Evolutionary conservation across 2,888 invertebrate species (phyloP).

Genomic region (Hypselothyrea guttata): DNA sequence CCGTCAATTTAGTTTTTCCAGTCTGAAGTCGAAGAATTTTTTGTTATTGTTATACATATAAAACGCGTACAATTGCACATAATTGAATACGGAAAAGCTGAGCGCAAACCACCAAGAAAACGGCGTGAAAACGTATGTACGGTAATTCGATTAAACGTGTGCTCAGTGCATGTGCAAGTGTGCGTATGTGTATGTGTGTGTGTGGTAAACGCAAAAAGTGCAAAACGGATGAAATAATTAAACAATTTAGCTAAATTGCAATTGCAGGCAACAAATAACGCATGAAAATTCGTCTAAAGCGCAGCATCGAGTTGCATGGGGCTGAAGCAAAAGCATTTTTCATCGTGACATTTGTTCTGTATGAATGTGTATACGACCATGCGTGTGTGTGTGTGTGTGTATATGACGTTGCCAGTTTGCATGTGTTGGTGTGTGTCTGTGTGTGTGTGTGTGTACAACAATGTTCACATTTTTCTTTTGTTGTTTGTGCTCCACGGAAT

Average conservation of each 20-base stretch:
- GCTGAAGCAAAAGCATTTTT: slow-evolving; percentile 49
- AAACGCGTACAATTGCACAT: slow-evolving; percentile 26
- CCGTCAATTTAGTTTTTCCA: slow-evolving; percentile 60
- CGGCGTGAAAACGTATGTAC: slow-evolving; percentile 61
- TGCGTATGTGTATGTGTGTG: slow-evolving; percentile 40
- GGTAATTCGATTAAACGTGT: slow-evolving; percentile 61
- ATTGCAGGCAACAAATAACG: slow-evolving; percentile 12
- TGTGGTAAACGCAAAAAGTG: slow-evolving; percentile 73
- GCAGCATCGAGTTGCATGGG: slow-evolving; percentile 34
- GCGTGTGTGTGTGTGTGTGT: slow-evolving; percentile 38
- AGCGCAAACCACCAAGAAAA: slow-evolving; percentile 33
- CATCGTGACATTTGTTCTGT: slow-evolving; percentile 74
- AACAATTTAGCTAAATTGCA: slow-evolving; percentile 46
- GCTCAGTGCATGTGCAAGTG: slow-evolving; percentile 41
- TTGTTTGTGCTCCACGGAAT: slow-evolving; percentile 65
- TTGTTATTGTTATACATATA: slow-evolving; percentile 52
- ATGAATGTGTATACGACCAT: slow-evolving; percentile 40
- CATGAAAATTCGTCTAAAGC: slow-evolving; percentile 30
- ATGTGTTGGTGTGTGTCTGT: slow-evolving; percentile 30
- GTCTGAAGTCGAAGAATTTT: slow-evolving; percentile 55
- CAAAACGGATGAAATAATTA: slow-evolving; percentile 64
- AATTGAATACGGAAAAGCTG: slow-evolving; percentile 31
- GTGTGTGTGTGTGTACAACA: slow-evolving; percentile 64
- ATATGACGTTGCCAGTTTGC: slow-evolving; percentile 29
- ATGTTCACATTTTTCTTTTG: slow-evolving; percentile 73